Evolutionary conservation across 2,113 vertebrate species (phyloP), one percentile per base, ranked within the genome.

Genomic region (Ammospiza caudacuta): DNA sequence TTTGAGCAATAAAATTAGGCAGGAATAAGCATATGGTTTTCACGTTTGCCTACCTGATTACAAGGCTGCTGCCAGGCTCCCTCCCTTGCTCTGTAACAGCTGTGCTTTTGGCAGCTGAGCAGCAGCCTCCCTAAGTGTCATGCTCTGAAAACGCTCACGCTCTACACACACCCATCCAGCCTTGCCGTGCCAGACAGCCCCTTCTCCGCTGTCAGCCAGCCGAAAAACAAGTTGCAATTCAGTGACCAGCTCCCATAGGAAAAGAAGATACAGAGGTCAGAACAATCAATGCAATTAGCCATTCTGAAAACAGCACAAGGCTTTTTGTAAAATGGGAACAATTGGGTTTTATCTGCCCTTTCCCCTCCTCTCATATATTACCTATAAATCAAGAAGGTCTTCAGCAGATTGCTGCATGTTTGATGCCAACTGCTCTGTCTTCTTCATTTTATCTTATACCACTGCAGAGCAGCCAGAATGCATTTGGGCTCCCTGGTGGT

Each of bases 111-210:
- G 62, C 93, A 82, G 77, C 81, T 47, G 83, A 97, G 94, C 95
- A 68, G 25, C 79, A 91, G 91, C 76, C 91, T 88, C 64, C 79
- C 83, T 46, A 77, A 94, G 95, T 55, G 91, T 61, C 15, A 39
- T 47, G 94, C 91, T 97, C 92, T 84, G 96, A 81, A 92, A 95
- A 96, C 0, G 11, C 94, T 95, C 84, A 74, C 2, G 1, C 88
- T 93, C n/a, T 13, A n/a, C 83, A 39, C 94, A 83, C 66, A 52
- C 82, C 74, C 96, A 27, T 37, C 44, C 94, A 91, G 96, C 85
- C 90, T 52, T 10, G 28, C 37, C 1, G 96, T 97, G 96, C 95
- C 97, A 97, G 97, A 94, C 94, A 83, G 92, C 95, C 95, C 93
- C 89, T 95, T 94, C 92, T 79, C 93, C 0, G 6, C 57, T 4